Percentiles rank a stretch among this genome's conserved stretches.
phyloP scores from a whole-genome alignment of 2,888 invertebrate genomes.

The Pachydiplax longipennis region DNA sequence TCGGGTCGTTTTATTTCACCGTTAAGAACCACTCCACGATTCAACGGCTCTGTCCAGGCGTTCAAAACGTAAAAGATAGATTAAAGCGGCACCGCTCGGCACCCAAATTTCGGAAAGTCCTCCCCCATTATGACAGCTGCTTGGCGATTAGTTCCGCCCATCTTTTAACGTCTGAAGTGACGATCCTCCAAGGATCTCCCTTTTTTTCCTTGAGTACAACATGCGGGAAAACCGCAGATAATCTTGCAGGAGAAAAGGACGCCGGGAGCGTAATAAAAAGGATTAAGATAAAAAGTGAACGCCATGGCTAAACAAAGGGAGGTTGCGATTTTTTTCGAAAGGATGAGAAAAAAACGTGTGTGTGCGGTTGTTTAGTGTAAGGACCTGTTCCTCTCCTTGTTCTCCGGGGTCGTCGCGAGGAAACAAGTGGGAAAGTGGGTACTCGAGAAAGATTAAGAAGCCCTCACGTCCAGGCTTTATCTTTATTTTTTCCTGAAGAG shows the following conservation, averaged over 20 bases:
- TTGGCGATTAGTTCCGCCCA: not conserved
- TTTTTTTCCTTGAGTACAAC: not conserved
- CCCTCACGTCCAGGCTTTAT: not conserved
- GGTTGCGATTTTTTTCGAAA: not conserved
- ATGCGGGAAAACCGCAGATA: not conserved
- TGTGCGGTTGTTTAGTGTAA: not conserved
- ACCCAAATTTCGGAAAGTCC: not conserved
- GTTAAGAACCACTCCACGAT: not conserved
- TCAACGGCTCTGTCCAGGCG: not conserved
- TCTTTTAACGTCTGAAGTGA: not conserved
- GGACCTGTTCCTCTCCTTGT: slow-evolving; percentile 9
- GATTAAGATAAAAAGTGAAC: not conserved
- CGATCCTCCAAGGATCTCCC: not conserved
- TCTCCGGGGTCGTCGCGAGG: not conserved
- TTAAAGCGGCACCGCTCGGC: not conserved
- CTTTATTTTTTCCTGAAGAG: not conserved
- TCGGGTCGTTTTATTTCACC: too few relatives aligned
- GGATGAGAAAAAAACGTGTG: not conserved
- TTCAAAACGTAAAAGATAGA: not conserved
- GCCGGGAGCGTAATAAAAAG: not conserved
- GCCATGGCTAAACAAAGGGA: not conserved
- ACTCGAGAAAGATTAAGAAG: slow-evolving; percentile 35
- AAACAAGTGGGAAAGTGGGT: slow-evolving; percentile 13
- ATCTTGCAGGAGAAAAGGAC: not conserved
- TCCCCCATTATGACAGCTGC: not conserved